Percentiles rank a stretch among this genome's conserved stretches.
Conservation (phyloP, 2,797 vertebrate species). For the Pangasius sanitwongsei region DNA sequence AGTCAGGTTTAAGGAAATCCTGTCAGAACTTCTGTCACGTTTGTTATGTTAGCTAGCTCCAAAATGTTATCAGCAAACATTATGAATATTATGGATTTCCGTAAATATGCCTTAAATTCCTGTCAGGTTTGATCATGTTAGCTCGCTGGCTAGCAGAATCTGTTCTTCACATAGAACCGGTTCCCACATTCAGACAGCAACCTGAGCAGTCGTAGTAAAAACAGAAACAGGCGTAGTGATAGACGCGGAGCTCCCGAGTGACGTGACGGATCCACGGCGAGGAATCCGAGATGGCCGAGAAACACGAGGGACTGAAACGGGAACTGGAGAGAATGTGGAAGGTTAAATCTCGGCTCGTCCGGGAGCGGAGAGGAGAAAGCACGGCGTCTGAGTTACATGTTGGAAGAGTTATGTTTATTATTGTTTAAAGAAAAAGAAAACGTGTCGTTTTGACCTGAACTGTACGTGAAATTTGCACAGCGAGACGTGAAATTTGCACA, state of each 20-base stretch:
- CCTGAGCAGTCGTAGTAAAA: background rate
- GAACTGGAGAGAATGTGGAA: background rate
- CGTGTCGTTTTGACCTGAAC: background rate
- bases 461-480: background rate
- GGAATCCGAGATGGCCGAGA: background rate
- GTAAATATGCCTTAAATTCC: background rate
- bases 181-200: background rate
- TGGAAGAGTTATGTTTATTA: conserved; percentile 8
- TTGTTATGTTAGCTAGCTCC: background rate
- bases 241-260: background rate
- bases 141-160: background rate
- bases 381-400: background rate
- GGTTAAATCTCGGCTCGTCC: background rate
- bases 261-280: background rate
- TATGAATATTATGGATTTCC: background rate
- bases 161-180: background rate
- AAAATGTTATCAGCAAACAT: background rate
- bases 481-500: conserved; percentile 2
- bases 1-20: background rate
- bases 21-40: background rate
- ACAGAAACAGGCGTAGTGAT: background rate
- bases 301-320: conserved; percentile 9
- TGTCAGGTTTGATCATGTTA: background rate
- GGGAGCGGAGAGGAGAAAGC: background rate
- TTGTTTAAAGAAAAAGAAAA: background rate